Conservation (phyloP, 2,888 invertebrate species). For the Drosophila dives region DNA sequence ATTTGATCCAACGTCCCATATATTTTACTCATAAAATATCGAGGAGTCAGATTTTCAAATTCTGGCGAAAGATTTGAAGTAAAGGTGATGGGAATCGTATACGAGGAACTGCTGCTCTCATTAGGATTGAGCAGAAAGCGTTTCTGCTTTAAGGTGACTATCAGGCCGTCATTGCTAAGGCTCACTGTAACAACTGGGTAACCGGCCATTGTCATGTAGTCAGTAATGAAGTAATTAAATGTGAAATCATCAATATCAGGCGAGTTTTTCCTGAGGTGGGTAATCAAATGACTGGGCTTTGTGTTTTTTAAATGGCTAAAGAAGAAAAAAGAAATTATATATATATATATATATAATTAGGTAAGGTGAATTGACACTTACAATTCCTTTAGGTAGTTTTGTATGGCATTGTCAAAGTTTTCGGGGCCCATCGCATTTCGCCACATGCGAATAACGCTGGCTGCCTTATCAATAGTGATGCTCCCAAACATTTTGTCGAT, state of each 20-base stretch:
- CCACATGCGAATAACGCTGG: conserved; percentile 88
- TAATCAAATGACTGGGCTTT: conserved; percentile 86
- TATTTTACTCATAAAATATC: conserved; percentile 55
- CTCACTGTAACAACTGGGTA: conserved; percentile 88
- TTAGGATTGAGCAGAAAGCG: conserved; percentile 67
- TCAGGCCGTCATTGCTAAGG: conserved; percentile 7
- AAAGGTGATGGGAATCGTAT: conserved; percentile 80
- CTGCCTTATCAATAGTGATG: conserved; percentile 89
- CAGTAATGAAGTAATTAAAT: conserved; percentile 82
- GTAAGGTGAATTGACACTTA: conserved; percentile 63
- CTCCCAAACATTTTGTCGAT: conserved; percentile 86
- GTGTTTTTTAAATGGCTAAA: conserved; percentile 73
- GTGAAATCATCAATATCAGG: conserved; percentile 78
- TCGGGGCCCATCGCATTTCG: conserved; percentile 86
- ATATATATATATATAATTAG: neutral
- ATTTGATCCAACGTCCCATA: neutral
- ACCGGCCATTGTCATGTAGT: conserved; percentile 89
- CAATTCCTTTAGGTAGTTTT: conserved; percentile 86
- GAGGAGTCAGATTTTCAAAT: conserved; percentile 70
- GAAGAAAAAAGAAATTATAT: neutral
- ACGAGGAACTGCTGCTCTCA: conserved; percentile 66
- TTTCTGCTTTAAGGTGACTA: conserved; percentile 58
- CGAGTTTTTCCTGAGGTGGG: conserved; percentile 82
- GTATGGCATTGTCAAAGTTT: conserved; percentile 86
- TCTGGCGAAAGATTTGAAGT: conserved; percentile 60